Conservation (phyloP, 2,113 vertebrate genomes). For the Riparia riparia region DNA sequence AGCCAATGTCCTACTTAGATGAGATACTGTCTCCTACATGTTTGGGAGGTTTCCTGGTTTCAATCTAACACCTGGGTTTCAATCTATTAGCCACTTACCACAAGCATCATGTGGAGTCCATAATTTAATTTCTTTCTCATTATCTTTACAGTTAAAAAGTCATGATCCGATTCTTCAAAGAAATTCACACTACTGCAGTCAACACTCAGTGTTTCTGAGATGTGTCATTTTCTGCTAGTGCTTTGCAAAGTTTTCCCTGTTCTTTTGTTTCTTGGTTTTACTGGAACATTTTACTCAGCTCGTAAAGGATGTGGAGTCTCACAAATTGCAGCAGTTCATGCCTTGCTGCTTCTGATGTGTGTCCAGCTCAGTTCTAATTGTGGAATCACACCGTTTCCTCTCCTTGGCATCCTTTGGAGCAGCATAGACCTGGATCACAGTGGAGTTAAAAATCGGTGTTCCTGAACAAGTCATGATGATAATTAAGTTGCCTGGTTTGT, state of each 20-base stretch:
- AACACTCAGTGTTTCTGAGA: neutral
- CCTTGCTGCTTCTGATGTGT: constrained; percentile 60
- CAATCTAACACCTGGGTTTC: neutral
- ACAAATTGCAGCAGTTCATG: constrained; percentile 54
- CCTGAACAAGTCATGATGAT: constrained; percentile 58
- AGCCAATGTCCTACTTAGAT: neutral
- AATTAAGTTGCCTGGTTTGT: constrained; percentile 71
- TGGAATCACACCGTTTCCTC: constrained; percentile 49
- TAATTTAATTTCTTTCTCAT: neutral
- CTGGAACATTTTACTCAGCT: constrained; percentile 15
- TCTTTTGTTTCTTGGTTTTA: constrained; percentile 13
- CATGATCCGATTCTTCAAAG: neutral
- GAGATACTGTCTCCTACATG: neutral
- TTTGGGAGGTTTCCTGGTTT: neutral
- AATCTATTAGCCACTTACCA: neutral
- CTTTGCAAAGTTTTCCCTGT: constrained; percentile 24
- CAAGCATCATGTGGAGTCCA: neutral
- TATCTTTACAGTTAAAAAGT: neutral
- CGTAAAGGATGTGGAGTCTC: constrained; percentile 32
- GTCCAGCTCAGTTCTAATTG: constrained; percentile 69
- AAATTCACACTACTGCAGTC: neutral
- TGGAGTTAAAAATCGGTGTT: constrained; percentile 64
- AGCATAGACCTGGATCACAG: constrained; percentile 47
- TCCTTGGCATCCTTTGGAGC: constrained; percentile 59
- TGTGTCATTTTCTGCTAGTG: neutral